These are phyloP conservation scores for Ormyrus nitidulus DNA, from an alignment of 2,888 invertebrate genomes.

Conservation along the genomic window DNA sequence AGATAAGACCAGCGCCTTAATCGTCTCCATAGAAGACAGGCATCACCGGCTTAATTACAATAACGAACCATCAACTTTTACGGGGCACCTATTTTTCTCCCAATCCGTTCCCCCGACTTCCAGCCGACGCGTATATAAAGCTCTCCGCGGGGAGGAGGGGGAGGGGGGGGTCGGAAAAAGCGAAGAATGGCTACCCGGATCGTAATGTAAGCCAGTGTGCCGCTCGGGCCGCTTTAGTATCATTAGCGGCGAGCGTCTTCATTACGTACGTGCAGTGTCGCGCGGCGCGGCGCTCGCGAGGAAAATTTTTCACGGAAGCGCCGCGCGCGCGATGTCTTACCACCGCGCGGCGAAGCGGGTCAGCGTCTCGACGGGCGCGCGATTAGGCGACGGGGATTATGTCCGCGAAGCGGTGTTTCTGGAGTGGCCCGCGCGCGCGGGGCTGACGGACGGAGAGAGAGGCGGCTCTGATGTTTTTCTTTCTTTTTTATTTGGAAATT, in stretches of 20 bases:
- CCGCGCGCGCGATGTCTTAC: not conserved
- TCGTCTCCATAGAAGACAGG: not conserved
- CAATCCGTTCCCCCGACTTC: not conserved
- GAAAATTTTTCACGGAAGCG: not conserved
- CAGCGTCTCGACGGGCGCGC: not conserved
- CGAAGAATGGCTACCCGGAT: slow-evolving; percentile 57
- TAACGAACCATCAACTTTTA: not conserved
- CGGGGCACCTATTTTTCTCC: not conserved
- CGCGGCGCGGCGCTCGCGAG: not conserved
- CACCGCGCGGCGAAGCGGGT: slow-evolving; percentile 14
- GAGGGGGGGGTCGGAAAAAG: not conserved
- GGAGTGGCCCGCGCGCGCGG: no score
- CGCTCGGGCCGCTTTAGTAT: slow-evolving; percentile 49
- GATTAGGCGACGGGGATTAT: not conserved
- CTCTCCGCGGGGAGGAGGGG: not conserved
- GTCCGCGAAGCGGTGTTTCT: no score
- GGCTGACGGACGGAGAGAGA: no score
- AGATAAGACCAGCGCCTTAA: not conserved
- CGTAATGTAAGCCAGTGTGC: slow-evolving; percentile 68
- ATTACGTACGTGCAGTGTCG: slow-evolving; percentile 9
- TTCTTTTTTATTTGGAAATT: no score
- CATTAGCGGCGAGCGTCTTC: slow-evolving; percentile 39
- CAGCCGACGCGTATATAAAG: not conserved
- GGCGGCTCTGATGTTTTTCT: not conserved
- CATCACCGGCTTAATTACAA: not conserved